Evolutionary conservation across 2,888 invertebrate species (phyloP), one percentile per base, ranked within the genome.

Genomic region (Itoplectis maculator): DNA sequence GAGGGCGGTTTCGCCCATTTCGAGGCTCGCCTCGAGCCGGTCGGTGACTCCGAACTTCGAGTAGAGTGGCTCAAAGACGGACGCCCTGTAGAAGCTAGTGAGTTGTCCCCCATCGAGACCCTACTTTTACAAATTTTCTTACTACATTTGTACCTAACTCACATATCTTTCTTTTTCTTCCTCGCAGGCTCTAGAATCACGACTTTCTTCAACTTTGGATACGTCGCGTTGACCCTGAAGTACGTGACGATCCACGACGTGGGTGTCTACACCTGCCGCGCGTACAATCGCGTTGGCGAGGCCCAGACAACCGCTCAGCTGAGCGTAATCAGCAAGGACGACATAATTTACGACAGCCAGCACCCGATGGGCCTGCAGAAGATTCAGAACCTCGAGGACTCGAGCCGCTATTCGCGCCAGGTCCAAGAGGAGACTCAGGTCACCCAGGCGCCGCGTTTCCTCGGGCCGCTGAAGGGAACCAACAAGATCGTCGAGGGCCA

Each of bases 1-100:
- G 98, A 99, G 94, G 97, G 98, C 87, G 98, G 98, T 86, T 98
- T 97, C 90, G 98, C 98, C 87, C 98, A 99, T 92, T 98, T 99
- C 90, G 99, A 99, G 94, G 98, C 98, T 87, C 96, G 98, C 86
- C 95, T 99, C 66, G 98, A 98, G 93, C 99, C 99, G 77, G 95
- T 98, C 84, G 98, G 98, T 66, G 99, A 99, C 93, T 95, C 98
- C 4, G 96, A 97, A 66, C 94, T 99, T 89, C 96, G 95, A 92
- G 98, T 98, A 51, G 98, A 98, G 93, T 99, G 98, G 98, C 95
- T 97, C 79, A 97, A 98, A 92, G 98, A 98, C 93, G 98, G 98
- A 79, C 96, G 96, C 85, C 96, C 97, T 54, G 96, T 98, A 85
- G 98, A 98, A 94, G 98, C 98, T 72, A 98, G 98, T 94, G 85